Base-by-base conservation (phyloP, 1,140 invertebrate species). In the Cydia splendana region DNA sequence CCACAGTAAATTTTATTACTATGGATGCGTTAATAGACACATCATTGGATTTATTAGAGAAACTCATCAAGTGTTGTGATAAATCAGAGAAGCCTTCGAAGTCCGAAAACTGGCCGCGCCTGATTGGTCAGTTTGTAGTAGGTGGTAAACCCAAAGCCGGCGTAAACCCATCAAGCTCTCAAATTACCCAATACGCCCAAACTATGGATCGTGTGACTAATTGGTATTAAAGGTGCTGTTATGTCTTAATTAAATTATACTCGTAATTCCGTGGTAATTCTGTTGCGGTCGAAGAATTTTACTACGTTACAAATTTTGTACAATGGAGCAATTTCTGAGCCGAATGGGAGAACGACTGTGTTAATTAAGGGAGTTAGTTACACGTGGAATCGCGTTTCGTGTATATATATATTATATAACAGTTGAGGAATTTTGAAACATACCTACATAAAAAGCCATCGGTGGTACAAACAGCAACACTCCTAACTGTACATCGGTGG, bases 231-330 rank as follows among this genome's bases (percentile, higher is more conserved):
- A 88, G 83, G 82, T 87, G 87, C 82, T 89, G 88, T 88, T 88
- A 88, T 89, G 82, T 89, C 88, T 90, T 91, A 92, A 92, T 92
- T 92, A 90, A 91, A 92, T 91, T 91, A 90, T 85, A 85, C 84
- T 86, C 85, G 87, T 90, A 86, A 89, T 89, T 87, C 84, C 81
- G 79, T 77, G 78, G 83, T 87, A 87, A 89, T 84, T 82, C 73
- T 85, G 87, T 84, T 87, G 82, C 84, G 85, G 85, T 87, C 81
- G 80, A 83, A 81, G 79, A 84, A 87, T 85, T 89, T 90, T 88
- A 89, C 83, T 79, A 88, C 87, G 83, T 89, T 88, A 89, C 88
- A 88, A 91, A 90, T 89, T 89, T 83, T 84, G 82, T 85, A 89
- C 87, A 90, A 90, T 87, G 79, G 82, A 87, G 81, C 81, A 82